Base-by-base conservation (phyloP, 37 sponge, comb jelly and placozoan genomes). In the Spongilla lacustris region DNA sequence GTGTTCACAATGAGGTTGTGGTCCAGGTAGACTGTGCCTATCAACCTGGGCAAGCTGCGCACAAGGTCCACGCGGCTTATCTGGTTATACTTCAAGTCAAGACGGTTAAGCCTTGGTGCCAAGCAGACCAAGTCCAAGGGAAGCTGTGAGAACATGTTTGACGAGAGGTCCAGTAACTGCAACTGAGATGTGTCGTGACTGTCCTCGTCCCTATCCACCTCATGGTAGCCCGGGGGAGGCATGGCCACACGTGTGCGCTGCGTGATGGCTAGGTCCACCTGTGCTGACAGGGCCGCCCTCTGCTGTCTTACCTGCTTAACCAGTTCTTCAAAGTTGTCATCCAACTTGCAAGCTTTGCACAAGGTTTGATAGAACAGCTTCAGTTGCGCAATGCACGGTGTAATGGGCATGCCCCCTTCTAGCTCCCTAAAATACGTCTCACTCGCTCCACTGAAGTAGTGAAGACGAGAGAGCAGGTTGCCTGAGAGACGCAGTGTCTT, bases 71-170 rank as follows among this genome's bases (percentile, higher is more conserved):
- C 0, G 22, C 32, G 24, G 0, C 19, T 26, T 13, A 94, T 76
- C 1, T 4, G 2, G 70, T 92, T 92, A 49, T 48, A 27, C 22
- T 70, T 73, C 29, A 92, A 9, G 68, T 90, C 68, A 6, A 95
- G 68, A 73, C 84, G 84, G 28, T 82, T 17, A 13, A 95, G 96
- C n/a, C 80, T 72, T 49, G 96, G 93, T 9, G 88, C 93, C 0
- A 95, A 26, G 66, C 96, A 95, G 48, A 86, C 75, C 26, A 95
- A 85, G 32, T 92, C 93, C 85, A 81, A 82, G 2, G 96, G 96
- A 17, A 95, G 6, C 30, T 67, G 49, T 10, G 38, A 76, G 80
- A 95, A 92, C 22, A 27, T 17, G 79, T 95, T 95, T 35, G 75
- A 41, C 17, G 93, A 87, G 9, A 95, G 75, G 38, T 95, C 87